A percentile compares a stretch with the other conserved stretches of the same genome.
These are phyloP conservation scores for Dysmachus trigonus DNA, from an alignment of 2,888 invertebrate species.

Conservation along the genomic window DNA sequence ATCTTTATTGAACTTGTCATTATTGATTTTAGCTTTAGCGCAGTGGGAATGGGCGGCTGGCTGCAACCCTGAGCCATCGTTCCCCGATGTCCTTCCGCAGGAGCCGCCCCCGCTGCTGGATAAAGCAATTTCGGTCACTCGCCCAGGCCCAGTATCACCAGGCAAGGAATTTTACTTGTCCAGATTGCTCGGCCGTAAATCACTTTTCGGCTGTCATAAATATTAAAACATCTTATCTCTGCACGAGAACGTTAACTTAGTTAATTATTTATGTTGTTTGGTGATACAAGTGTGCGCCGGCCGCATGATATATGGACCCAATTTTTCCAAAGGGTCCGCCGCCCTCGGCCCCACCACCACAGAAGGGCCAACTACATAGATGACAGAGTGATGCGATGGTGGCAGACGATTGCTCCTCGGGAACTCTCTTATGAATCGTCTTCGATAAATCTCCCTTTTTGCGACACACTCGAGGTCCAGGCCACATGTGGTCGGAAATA, in stretches of 20 bases:
- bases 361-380: not conserved
- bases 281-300: slow-evolving; percentile 35
- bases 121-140: slow-evolving; percentile 52
- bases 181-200: slow-evolving; percentile 60
- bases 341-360: not conserved
- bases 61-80: slow-evolving; percentile 18
- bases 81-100: slow-evolving; percentile 35
- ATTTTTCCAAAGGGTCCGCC: slow-evolving; percentile 37
- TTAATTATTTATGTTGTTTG: slow-evolving; percentile 63
- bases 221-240: slow-evolving; percentile 65
- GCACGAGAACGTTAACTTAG: slow-evolving; percentile 57
- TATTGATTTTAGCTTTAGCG: slow-evolving; percentile 61
- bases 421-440: not conserved
- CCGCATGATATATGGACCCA: slow-evolving; percentile 36
- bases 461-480: not conserved
- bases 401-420: not conserved
- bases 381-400: slow-evolving; percentile 2
- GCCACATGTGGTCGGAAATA: not conserved
- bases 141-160: slow-evolving; percentile 42
- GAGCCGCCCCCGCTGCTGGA: slow-evolving; percentile 47
- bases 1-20: slow-evolving; percentile 63
- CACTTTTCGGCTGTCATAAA: slow-evolving; percentile 61
- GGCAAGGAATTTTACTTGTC: slow-evolving; percentile 58
- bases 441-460: not conserved
- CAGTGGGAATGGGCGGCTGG: slow-evolving; percentile 49